Evolutionary conservation across 2,888 invertebrate species (phyloP).

Genomic region (Eupithecia insigniata): DNA sequence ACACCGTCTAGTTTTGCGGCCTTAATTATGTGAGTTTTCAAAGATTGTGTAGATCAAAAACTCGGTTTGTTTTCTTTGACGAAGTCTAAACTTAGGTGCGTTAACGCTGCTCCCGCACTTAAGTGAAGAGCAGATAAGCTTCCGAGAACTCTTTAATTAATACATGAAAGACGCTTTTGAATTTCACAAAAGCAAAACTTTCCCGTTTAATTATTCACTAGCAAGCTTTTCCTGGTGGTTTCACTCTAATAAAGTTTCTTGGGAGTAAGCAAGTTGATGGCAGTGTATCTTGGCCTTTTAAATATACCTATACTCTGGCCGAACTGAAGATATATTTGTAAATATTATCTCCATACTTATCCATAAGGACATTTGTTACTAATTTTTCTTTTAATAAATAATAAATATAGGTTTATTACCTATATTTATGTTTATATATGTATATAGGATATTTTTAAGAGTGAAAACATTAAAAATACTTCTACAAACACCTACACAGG

Average conservation of each 20-base stretch:
- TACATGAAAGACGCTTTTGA: slow-evolving; percentile 33
- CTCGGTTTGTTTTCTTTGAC: slow-evolving; percentile 15
- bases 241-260: slow-evolving; percentile 29
- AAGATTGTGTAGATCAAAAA: slow-evolving; percentile 11
- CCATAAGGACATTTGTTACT: no score
- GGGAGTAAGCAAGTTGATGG: slow-evolving; percentile 18
- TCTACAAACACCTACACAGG: no score
- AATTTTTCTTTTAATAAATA: no score
- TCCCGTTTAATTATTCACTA: slow-evolving; percentile 33
- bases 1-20: background rate
- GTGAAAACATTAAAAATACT: no score
- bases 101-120: slow-evolving; percentile 11
- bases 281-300: background rate
- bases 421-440: no score
- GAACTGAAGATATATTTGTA: no score
- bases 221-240: slow-evolving; percentile 32
- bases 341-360: no score
- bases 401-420: no score
- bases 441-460: no score
- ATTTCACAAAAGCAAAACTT: slow-evolving; percentile 37
- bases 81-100: slow-evolving; percentile 11
- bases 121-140: slow-evolving; percentile 31
- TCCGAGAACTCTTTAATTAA: slow-evolving; percentile 31
- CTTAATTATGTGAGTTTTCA: slow-evolving; percentile 11
- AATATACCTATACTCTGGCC: background rate